These are phyloP conservation scores for Pocota personata DNA, from an alignment of 2,888 invertebrate genomes.

Conservation along the genomic window DNA sequence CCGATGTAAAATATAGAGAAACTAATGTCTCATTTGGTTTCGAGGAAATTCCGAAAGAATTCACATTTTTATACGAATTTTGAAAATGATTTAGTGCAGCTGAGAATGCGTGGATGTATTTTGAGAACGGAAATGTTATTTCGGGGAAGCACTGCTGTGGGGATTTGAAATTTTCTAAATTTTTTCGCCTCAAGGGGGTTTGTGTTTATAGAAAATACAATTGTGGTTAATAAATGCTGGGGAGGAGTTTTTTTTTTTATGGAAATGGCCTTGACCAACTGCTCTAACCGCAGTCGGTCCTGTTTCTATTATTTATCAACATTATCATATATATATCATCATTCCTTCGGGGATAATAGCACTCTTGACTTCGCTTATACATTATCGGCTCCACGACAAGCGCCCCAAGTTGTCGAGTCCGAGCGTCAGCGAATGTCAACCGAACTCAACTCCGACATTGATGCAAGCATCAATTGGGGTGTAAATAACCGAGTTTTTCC, in stretches of 20 bases:
- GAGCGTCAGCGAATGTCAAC: too few relatives aligned
- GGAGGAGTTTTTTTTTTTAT: not conserved
- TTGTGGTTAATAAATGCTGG: not conserved
- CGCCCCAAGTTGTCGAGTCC: too few relatives aligned
- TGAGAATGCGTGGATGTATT: constrained; percentile 48
- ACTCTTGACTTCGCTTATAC: too few relatives aligned
- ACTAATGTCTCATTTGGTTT: constrained; percentile 39
- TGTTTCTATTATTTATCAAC: too few relatives aligned
- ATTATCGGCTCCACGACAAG: too few relatives aligned
- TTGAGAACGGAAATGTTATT: constrained; percentile 45
- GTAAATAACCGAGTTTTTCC: too few relatives aligned
- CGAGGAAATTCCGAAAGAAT: constrained; percentile 31
- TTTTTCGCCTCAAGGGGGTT: not conserved
- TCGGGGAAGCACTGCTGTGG: constrained; percentile 9
- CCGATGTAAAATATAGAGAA: constrained; percentile 6
- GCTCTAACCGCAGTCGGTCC: too few relatives aligned
- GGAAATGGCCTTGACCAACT: not conserved
- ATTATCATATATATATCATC: too few relatives aligned
- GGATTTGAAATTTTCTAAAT: constrained; percentile 21
- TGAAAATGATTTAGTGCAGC: constrained; percentile 65
- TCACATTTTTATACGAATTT: constrained; percentile 31
- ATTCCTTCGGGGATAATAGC: too few relatives aligned
- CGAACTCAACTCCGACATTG: too few relatives aligned
- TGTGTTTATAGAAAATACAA: not conserved
- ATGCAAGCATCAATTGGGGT: too few relatives aligned